A percentile compares a stretch with the other conserved stretches of the same genome.
Conservation (phyloP, 2,888 invertebrate species). For the Drosophila phalerata region DNA sequence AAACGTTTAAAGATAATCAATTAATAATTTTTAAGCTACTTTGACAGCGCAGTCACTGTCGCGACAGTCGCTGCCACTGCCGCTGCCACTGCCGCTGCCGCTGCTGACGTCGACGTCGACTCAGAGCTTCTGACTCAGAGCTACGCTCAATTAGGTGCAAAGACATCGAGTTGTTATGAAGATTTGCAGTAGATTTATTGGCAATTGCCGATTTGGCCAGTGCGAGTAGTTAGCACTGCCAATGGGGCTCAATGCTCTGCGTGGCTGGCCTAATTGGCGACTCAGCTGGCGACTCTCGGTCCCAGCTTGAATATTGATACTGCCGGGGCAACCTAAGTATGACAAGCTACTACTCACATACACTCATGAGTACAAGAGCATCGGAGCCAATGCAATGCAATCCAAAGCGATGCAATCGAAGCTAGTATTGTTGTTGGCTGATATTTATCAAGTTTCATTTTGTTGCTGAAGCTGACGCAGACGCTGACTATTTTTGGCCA, state of each 20-base stretch:
- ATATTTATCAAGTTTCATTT: slow-evolving; percentile 73
- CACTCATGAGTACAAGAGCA: neutral
- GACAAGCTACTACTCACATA: slow-evolving; percentile 28
- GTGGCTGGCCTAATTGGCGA: slow-evolving; percentile 77
- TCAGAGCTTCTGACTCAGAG: slow-evolving; percentile 70
- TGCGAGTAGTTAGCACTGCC: slow-evolving; percentile 36
- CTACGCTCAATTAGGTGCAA: slow-evolving; percentile 77
- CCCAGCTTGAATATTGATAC: slow-evolving; percentile 73
- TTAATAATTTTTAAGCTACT: slow-evolving; percentile 77
- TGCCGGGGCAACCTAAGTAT: slow-evolving; percentile 29
- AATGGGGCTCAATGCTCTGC: slow-evolving; percentile 25
- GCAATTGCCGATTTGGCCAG: slow-evolving; percentile 52
- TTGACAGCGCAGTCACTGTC: slow-evolving; percentile 48
- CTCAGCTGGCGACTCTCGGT: slow-evolving; percentile 37
- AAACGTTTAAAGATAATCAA: slow-evolving; percentile 81
- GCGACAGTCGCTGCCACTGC: slow-evolving; percentile 7
- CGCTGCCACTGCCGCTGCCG: slow-evolving; percentile 6
- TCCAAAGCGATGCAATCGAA: slow-evolving; percentile 24
- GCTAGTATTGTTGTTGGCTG: slow-evolving; percentile 47
- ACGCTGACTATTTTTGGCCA: slow-evolving; percentile 72
- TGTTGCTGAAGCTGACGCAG: slow-evolving; percentile 37
- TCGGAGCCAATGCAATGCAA: neutral
- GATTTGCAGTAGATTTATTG: slow-evolving; percentile 76
- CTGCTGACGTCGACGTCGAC: neutral
- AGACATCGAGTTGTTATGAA: slow-evolving; percentile 68